These are phyloP conservation scores for Diplosoma virens DNA, from an alignment of 23 tunicate species.

Conservation along the genomic window DNA sequence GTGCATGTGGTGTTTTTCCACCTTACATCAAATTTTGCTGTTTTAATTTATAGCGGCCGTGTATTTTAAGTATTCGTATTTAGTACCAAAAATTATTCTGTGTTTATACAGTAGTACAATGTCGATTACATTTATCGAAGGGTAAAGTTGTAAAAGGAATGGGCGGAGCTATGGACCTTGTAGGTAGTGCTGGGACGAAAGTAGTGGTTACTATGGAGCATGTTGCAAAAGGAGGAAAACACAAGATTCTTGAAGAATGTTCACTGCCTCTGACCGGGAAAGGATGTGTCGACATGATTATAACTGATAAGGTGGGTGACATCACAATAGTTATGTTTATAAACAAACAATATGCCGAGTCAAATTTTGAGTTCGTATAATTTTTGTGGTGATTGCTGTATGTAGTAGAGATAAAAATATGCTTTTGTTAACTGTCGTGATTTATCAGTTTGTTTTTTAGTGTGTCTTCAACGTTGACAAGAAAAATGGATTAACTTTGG, in stretches of 20 bases:
- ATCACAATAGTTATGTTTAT: background rate
- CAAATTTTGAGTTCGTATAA: too few species aligned
- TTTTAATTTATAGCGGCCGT: too few species aligned
- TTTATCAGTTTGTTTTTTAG: slow-evolving; percentile 18
- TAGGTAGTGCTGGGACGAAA: slow-evolving; percentile 81
- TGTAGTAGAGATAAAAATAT: too few species aligned
- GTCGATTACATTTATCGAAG: too few species aligned
- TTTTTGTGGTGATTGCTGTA: too few species aligned
- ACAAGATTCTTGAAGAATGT: slow-evolving; percentile 80
- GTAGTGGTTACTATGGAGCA: slow-evolving; percentile 99
- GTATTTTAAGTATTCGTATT: too few species aligned
- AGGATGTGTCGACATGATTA: slow-evolving; percentile 84
- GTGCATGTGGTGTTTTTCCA: too few species aligned
- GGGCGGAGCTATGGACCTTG: slow-evolving; percentile 99
- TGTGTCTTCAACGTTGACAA: slow-evolving; percentile 86
- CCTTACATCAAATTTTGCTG: too few species aligned
- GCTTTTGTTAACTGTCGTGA: background rate
- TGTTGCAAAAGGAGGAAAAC: slow-evolving; percentile 89
- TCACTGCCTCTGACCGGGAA: slow-evolving; percentile 87
- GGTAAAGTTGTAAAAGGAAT: slow-evolving; percentile 97
- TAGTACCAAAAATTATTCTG: too few species aligned
- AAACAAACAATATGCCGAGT: too few species aligned
- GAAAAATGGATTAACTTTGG: slow-evolving; percentile 53
- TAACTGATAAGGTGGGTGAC: slow-evolving; percentile 73
- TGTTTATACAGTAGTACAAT: too few species aligned